Base-by-base conservation (phyloP, 2,113 vertebrate genomes). In the Glaucomys volans region DNA sequence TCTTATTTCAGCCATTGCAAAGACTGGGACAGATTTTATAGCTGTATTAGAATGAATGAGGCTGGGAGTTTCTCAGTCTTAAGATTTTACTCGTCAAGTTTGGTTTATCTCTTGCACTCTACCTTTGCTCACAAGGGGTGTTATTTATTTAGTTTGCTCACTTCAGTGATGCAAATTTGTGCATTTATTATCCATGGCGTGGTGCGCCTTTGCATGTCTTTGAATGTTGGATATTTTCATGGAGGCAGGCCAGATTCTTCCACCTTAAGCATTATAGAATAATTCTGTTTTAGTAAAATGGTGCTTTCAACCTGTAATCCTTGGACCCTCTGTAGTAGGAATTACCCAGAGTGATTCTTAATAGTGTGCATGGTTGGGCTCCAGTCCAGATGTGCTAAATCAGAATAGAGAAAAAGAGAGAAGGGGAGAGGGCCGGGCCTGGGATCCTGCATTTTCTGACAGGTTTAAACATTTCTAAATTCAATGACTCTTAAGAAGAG, bases 211-310 rank as follows among this genome's bases (percentile, higher is more conserved):
- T 22, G 14, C 20, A 1, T 13, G 30, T 32, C 74, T 54, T 44
- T 42, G 57, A 76, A 28, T 52, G 22, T 52, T 90, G 42, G 35
- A 59, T 44, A 18, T 79, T 82, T 42, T 47, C 44, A 1, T 88
- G 59, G 10, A 80, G 32, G 13, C 37, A 30, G 40, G 62, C 44
- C 94, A 64, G 18, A 66, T 22, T 94, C 96, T 94, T 75, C 90
- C 96, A n/a, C 16, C 76, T 13, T 26, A 54, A 89, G 59, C 24
- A 20, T 72, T 7, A 16, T 62, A 52, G 92, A 95, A 59, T 72
- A 95, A 59, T 94, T 98, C 50, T 37, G 24, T 87, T 95, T 93
- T 11, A 81, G 7, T 67, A 95, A 96, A 54, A 64, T n/a, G 66
- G 62, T 87, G 30, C 52, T 77, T 92, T 50, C 59, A 52, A 18